phyloP scores from a whole-genome alignment of 2,797 vertebrate species.

The Varecia variegata region DNA sequence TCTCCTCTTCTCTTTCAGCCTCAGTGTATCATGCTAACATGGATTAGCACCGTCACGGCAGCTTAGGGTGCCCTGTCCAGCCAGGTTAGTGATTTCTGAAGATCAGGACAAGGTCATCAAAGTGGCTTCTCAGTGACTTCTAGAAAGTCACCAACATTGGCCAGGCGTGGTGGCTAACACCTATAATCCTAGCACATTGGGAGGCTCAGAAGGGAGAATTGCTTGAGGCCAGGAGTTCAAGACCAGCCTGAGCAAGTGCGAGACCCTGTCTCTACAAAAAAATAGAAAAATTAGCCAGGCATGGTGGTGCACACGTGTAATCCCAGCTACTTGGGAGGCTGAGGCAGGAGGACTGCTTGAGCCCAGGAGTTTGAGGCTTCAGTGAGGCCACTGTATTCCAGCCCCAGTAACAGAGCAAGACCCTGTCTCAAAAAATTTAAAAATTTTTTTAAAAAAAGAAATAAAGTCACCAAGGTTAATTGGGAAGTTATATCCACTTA shows the following conservation, averaged over 20 bases:
- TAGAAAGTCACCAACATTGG: not conserved
- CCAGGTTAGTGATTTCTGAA: not conserved
- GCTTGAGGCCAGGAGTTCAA: not conserved
- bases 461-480: not conserved
- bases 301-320: not conserved
- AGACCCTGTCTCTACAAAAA: not conserved
- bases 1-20: not conserved
- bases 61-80: not conserved
- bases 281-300: not conserved
- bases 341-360: not conserved
- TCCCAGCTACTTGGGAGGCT: not conserved
- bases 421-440: not conserved
- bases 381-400: not conserved
- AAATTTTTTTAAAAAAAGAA: not conserved
- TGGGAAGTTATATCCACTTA: not conserved
- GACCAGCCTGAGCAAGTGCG: not conserved
- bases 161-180: not conserved
- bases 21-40: not conserved
- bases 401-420: not conserved
- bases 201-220: not conserved
- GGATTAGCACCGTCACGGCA: accelerated
- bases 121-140: not conserved
- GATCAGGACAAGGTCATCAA: not conserved
- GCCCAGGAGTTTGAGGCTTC: not conserved
- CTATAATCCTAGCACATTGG: not conserved